These are phyloP conservation scores for Trichogramma dendrolimi DNA, from an alignment of 2,888 invertebrate species.

Conservation along the genomic window DNA sequence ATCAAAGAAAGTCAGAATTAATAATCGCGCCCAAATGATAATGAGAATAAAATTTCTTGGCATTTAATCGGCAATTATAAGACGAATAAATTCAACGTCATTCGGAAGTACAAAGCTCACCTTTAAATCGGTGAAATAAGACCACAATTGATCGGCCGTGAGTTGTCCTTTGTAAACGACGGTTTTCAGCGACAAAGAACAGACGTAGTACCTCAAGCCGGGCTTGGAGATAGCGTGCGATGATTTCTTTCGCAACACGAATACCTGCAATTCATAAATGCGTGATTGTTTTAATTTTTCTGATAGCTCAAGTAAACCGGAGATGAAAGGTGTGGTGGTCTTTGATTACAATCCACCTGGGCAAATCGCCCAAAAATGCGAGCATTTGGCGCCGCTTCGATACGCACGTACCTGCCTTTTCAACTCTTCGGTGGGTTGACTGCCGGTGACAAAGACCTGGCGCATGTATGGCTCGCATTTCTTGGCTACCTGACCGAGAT, in stretches of 20 bases:
- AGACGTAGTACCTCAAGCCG: slow-evolving; percentile 90
- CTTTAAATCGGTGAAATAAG: slow-evolving; percentile 64
- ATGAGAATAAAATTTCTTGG: not conserved
- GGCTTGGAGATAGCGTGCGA: slow-evolving; percentile 83
- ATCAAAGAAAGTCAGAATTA: slow-evolving; percentile 23
- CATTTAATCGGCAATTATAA: not conserved
- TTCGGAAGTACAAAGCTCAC: slow-evolving; percentile 34
- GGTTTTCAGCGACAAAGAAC: slow-evolving; percentile 84
- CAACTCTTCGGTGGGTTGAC: slow-evolving; percentile 59
- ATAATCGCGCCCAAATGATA: not conserved
- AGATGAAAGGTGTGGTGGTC: not conserved
- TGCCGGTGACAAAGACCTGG: slow-evolving; percentile 83
- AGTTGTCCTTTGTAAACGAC: slow-evolving; percentile 97
- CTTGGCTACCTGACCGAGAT: slow-evolving; percentile 87
- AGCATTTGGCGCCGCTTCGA: not conserved
- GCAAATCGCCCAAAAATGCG: not conserved
- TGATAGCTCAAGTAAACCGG: not conserved
- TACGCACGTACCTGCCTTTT: slow-evolving; percentile 61
- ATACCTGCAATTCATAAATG: slow-evolving; percentile 65
- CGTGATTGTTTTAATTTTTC: not conserved
- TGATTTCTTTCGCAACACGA: slow-evolving; percentile 87
- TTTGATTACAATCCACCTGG: not conserved
- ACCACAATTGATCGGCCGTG: slow-evolving; percentile 90
- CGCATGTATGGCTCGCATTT: slow-evolving; percentile 94
- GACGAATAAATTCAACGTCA: not conserved